Conservation (phyloP, 2,888 invertebrate genomes). For the Laspeyria flexula region DNA sequence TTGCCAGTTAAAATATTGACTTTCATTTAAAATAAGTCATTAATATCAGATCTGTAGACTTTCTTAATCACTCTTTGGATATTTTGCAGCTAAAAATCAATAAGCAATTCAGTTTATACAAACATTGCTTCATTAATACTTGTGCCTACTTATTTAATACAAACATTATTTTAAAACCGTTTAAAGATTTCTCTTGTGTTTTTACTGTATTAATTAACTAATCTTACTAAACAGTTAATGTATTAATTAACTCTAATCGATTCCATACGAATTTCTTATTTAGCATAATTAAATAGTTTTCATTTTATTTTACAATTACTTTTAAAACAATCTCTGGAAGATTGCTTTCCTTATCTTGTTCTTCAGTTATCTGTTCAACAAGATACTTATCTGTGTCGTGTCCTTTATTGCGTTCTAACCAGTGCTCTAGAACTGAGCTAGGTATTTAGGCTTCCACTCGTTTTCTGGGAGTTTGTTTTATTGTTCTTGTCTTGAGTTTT, state of each 20-base stretch:
- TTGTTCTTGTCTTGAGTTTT: background rate
- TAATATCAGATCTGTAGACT: too few relatives aligned
- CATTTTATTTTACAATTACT: constrained; percentile 26
- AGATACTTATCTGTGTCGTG: constrained; percentile 30
- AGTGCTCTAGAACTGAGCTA: constrained; percentile 18
- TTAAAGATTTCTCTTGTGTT: background rate
- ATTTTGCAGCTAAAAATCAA: background rate
- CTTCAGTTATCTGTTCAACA: constrained; percentile 26
- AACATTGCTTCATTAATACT: too few relatives aligned
- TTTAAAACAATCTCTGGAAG: constrained; percentile 21
- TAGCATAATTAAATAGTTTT: constrained; percentile 30
- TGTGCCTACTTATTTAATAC: too few relatives aligned
- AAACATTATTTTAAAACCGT: background rate
- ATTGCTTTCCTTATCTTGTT: constrained; percentile 29
- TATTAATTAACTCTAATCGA: constrained; percentile 26
- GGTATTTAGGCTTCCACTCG: constrained; percentile 5
- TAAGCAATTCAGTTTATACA: background rate
- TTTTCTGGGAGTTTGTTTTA: constrained; percentile 13
- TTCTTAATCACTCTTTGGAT: background rate
- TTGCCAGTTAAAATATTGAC: too few relatives aligned
- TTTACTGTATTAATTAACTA: constrained; percentile 14
- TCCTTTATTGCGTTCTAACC: constrained; percentile 8
- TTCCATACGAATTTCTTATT: constrained; percentile 38
- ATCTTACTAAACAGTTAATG: constrained; percentile 21
- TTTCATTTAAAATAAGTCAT: too few relatives aligned